Evolutionary conservation across 2,113 vertebrate species (phyloP), one percentile per base, ranked within the genome.

Genomic region (Sporophila hypoxantha): DNA sequence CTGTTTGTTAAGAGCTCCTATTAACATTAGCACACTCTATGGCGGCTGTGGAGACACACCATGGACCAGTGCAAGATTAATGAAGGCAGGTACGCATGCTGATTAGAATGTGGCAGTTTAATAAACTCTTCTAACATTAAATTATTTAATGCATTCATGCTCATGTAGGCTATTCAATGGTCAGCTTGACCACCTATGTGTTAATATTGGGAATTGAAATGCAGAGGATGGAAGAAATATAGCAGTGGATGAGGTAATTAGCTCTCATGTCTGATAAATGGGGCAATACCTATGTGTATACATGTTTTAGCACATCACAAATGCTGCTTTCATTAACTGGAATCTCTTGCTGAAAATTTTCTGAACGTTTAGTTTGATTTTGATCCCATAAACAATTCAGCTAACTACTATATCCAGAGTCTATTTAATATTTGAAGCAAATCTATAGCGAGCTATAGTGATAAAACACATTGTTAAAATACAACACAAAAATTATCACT

Each of bases 111-210:
- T 96, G 97, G 97, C 98, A 97, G 96, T 98, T 98, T 98, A 98
- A 99, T 98, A 98, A 98, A 97, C 97, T 98, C 98, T 97, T 97
- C 96, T 97, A 96, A 97, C 97, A 98, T 98, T 98, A 99, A 99
- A 98, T 98, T 97, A 98, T 97, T 97, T 99, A 99, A 99, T 99
- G 98, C 98, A 99, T 99, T 99, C 98, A 98, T 98, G 95, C 98
- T 98, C 99, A 99, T 99, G 99, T 96, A 97, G 97, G 96, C 97
- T 97, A 98, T 98, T 97, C 96, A 95, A 96, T 97, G 97, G 97
- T 97, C 98, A 98, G 97, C 97, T 97, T 98, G 97, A 97, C 98
- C 98, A 98, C 96, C 97, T 98, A 98, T 98, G 97, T 98, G 98
- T 98, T 98, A 99, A 99, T 99, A 98, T 98, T 98, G 97, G 97